Conservation (phyloP, 92 coral and sea anemone genomes). For the Galaxea fascicularis region DNA sequence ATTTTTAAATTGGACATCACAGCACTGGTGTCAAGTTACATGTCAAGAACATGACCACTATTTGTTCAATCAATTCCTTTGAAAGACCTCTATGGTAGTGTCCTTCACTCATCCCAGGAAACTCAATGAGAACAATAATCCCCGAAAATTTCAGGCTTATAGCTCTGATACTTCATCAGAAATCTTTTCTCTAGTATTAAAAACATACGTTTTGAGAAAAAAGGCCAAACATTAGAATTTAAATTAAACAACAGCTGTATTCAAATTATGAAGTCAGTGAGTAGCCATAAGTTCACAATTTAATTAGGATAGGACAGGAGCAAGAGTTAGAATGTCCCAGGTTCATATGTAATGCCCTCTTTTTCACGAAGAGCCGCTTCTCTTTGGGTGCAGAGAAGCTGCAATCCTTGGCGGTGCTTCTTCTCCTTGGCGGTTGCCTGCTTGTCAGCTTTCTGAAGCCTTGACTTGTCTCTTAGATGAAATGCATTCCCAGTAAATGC, state of each 20-base stretch:
- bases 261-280: neutral
- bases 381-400: constrained; percentile 45
- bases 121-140: constrained; percentile 23
- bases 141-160: constrained; percentile 67
- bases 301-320: neutral
- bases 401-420: constrained; percentile 35
- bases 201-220: constrained; percentile 44
- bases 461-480: constrained; percentile 19
- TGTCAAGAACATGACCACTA: too few species aligned
- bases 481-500: constrained; percentile 33
- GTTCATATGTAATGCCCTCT: constrained; percentile 53
- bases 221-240: constrained; percentile 38
- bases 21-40: too few species aligned
- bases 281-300: constrained; percentile 1
- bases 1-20: too few species aligned
- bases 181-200: constrained; percentile 44
- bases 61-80: too few species aligned
- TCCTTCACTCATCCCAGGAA: constrained; percentile 35
- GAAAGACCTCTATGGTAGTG: constrained; percentile 18
- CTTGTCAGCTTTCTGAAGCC: constrained; percentile 23
- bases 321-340: constrained; percentile 52
- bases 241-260: constrained; percentile 8
- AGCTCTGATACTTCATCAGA: constrained; percentile 44
- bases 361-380: constrained; percentile 63
- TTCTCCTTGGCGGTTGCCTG: constrained; percentile 44